phyloP scores from a whole-genome alignment of 2,888 invertebrate species.

The Serripes groenlandicus region DNA sequence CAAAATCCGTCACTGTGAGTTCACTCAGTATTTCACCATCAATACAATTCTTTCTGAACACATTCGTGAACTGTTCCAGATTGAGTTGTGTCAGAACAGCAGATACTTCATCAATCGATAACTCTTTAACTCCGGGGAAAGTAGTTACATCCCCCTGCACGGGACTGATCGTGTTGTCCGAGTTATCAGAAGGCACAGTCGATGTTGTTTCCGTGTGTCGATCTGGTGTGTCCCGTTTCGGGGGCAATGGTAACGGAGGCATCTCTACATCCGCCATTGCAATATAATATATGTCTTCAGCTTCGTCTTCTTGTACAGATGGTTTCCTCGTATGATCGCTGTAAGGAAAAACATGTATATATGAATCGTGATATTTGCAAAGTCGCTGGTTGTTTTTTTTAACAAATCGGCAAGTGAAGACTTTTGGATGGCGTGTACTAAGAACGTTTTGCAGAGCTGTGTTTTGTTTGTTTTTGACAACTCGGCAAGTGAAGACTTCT shows the following conservation, averaged over 20 bases:
- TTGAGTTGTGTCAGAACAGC: neutral
- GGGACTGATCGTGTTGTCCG: no score
- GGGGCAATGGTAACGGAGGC: neutral
- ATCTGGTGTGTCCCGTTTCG: neutral
- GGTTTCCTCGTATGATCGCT: neutral
- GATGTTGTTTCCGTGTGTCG: neutral
- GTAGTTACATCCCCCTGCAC: neutral
- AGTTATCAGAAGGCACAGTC: neutral
- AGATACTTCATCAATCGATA: neutral
- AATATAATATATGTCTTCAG: neutral
- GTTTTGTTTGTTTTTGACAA: no score
- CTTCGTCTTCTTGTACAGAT: neutral
- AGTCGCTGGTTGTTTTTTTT: no score
- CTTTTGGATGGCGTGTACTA: no score
- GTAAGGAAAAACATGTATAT: no score
- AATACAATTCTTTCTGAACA: conserved; percentile 21
- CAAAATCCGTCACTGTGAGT: conserved; percentile 14
- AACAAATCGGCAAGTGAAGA: no score
- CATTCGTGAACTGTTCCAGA: conserved; percentile 18
- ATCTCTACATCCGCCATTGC: neutral
- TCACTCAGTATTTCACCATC: conserved; percentile 29
- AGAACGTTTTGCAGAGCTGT: no score
- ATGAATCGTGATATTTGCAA: no score
- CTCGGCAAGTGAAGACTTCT: no score
- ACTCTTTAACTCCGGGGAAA: neutral